A percentile compares a stretch with the other conserved stretches of the same genome.
phyloP scores from a whole-genome alignment of 2,113 vertebrate species.

The Aix galericulata region DNA sequence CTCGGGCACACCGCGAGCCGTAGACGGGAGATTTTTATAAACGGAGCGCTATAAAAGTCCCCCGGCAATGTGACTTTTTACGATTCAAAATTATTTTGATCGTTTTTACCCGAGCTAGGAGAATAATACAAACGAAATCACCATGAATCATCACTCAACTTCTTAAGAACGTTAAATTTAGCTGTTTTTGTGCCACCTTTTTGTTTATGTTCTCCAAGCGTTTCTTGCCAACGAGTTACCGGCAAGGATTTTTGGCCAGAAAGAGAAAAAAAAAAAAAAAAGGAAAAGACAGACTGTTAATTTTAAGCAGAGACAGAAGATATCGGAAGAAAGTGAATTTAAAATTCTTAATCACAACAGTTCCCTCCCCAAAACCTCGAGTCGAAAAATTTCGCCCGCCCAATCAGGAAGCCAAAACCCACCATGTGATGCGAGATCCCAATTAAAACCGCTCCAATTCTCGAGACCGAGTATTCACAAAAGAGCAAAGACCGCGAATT shows the following conservation, averaged over 20 bases:
- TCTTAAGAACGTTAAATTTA: constrained; percentile 55
- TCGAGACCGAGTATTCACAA: neutral
- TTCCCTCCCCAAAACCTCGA: neutral
- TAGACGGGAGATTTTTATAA: constrained; percentile 30
- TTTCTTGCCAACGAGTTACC: constrained; percentile 52
- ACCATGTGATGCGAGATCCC: constrained; percentile 35
- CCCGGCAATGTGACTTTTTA: neutral
- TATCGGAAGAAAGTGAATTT: constrained; percentile 26
- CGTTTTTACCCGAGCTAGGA: constrained; percentile 20
- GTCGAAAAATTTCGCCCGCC: constrained; percentile 23
- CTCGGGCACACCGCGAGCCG: neutral
- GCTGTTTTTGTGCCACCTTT: constrained; percentile 58
- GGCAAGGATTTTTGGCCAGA: constrained; percentile 36
- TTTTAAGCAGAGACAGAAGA: neutral
- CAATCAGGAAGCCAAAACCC: constrained; percentile 6
- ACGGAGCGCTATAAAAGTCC: constrained; percentile 3
- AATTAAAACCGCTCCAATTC: constrained; percentile 45
- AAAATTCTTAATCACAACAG: constrained; percentile 20
- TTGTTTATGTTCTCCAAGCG: constrained; percentile 53
- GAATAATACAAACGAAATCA: constrained; percentile 49
- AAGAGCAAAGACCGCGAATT: constrained; percentile 37
- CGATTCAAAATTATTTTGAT: constrained; percentile 39
- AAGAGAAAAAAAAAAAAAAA: neutral
- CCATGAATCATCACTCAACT: constrained; percentile 42
- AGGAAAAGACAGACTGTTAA: constrained; percentile 3